Evolutionary conservation across 2,888 invertebrate species (phyloP).

Genomic region (Dysmachus trigonus): DNA sequence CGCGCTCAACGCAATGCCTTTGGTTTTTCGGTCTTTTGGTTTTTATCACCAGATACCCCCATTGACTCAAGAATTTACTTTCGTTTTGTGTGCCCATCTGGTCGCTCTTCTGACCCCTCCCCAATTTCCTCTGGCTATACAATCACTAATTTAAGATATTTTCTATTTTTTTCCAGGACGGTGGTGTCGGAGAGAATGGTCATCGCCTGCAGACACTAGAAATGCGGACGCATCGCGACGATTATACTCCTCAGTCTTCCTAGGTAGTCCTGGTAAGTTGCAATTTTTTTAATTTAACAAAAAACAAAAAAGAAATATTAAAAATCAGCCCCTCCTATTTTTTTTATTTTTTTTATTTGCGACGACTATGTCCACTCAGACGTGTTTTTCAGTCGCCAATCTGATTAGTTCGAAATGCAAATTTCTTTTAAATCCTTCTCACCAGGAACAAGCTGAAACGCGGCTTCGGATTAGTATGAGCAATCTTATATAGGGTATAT

Average conservation of each 20-base stretch:
- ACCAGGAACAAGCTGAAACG: not conserved
- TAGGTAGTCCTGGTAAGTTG: constrained; percentile 82
- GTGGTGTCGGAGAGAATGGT: constrained; percentile 94
- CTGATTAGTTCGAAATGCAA: constrained; percentile 46
- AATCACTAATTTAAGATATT: constrained; percentile 7
- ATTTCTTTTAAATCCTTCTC: constrained; percentile 37
- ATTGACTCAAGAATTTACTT: constrained; percentile 8
- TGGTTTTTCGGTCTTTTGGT: constrained; percentile 1
- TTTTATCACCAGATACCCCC: not conserved
- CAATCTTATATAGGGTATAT: not conserved
- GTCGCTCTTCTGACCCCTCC: not conserved
- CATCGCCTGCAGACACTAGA: constrained; percentile 83
- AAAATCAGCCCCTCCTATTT: not conserved
- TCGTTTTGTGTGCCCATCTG: not conserved
- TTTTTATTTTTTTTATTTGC: not conserved
- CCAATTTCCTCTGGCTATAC: not conserved
- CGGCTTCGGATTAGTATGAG: not conserved
- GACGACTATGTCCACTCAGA: no score
- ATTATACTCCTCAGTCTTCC: constrained; percentile 90
- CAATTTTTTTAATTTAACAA: no score
- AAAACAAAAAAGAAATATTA: no score
- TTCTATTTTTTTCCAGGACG: constrained; percentile 73
- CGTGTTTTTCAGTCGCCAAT: constrained; percentile 29
- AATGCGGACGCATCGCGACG: constrained; percentile 83
- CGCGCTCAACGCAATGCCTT: no score